Percentiles rank a stretch among this genome's conserved stretches.
These are phyloP conservation scores for Potorous gilbertii DNA, from an alignment of 2,797 vertebrate species.

Conservation along the genomic window DNA sequence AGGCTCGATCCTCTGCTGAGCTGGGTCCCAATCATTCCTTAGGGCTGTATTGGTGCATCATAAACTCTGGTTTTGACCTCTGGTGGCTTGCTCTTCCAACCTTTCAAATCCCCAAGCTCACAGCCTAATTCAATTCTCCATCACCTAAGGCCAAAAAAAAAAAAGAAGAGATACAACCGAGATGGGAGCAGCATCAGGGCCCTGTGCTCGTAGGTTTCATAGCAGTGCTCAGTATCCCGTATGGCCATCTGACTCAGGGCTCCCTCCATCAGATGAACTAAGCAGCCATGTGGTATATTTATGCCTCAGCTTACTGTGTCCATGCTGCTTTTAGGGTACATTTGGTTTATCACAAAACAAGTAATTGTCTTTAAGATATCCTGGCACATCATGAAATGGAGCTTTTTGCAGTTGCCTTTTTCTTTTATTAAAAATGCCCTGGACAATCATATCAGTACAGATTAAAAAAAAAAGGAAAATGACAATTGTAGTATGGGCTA, in stretches of 20 bases:
- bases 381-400: not conserved
- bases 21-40: not conserved
- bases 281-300: not conserved
- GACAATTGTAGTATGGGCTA: not conserved
- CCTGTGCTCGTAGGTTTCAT: no score
- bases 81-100: not conserved
- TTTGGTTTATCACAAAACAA: not conserved
- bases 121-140: not conserved
- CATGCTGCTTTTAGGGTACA: not conserved
- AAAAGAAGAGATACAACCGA: not conserved
- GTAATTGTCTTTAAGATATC: not conserved
- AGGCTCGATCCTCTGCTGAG: no score
- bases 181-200: no score
- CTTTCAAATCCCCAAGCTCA: not conserved
- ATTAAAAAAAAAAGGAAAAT: not conserved
- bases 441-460: not conserved
- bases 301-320: not conserved
- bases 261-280: not conserved
- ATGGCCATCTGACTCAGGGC: not conserved
- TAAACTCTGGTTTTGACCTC: not conserved
- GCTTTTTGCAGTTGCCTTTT: not conserved
- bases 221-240: not conserved
- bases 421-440: not conserved
- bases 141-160: not conserved
- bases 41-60: not conserved